Evolutionary conservation across 1,140 invertebrate genomes (phyloP).

Genomic region (Platorchestia sp.): DNA sequence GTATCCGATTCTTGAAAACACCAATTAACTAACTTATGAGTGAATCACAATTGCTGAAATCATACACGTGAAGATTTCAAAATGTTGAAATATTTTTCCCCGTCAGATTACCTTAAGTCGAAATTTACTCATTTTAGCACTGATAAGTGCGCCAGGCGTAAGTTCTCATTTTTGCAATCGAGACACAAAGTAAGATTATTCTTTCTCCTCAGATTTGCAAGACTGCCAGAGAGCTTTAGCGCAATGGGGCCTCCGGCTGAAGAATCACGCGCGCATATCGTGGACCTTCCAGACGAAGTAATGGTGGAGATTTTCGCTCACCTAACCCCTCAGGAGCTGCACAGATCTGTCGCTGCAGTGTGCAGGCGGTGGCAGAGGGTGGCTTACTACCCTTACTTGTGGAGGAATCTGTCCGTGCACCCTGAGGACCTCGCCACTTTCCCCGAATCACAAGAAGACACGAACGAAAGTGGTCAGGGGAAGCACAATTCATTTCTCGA

Average conservation of each 20-base stretch:
- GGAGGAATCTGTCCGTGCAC: background rate
- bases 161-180: background rate
- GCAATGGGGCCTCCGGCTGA: background rate
- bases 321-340: background rate
- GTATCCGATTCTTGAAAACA: no score
- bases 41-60: no score
- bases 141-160: no score
- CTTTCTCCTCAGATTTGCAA: background rate
- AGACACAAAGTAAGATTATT: background rate
- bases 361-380: background rate
- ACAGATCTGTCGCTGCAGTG: background rate
- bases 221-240: background rate
- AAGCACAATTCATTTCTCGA: background rate
- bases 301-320: background rate
- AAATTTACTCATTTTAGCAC: no score
- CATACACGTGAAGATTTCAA: no score
- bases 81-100: no score
- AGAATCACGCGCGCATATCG: background rate
- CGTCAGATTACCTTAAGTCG: no score
- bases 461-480: background rate
- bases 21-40: no score
- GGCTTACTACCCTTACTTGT: background rate
- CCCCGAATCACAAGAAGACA: background rate
- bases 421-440: background rate
- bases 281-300: background rate